phyloP scores from a whole-genome alignment of 2,888 invertebrate genomes.

The Phlogophora meticulosa region DNA sequence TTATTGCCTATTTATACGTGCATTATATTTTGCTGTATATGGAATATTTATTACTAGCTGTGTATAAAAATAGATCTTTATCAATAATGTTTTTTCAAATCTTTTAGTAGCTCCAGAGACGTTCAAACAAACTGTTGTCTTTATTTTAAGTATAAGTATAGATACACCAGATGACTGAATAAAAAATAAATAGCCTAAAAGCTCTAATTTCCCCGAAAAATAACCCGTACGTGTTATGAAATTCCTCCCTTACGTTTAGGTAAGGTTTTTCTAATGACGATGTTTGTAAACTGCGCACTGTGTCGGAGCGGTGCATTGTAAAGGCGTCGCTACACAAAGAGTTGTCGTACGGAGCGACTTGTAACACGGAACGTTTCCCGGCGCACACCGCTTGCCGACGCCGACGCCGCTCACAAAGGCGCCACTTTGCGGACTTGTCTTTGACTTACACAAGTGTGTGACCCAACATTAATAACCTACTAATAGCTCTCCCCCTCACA shows the following conservation, averaged over 20 bases:
- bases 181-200: no score
- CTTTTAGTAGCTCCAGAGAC: no score
- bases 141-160: no score
- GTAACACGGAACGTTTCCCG: constrained; percentile 75
- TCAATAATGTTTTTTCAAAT: no score
- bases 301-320: constrained; percentile 72
- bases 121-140: no score
- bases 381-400: constrained; percentile 55
- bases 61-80: no score
- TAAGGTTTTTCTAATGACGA: constrained; percentile 57
- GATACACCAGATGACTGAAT: no score
- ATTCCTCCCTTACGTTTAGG: background rate
- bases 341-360: constrained; percentile 79
- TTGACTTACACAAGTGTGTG: constrained; percentile 86
- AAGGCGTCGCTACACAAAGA: constrained; percentile 84
- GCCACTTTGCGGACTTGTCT: constrained; percentile 87
- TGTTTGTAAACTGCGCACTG: constrained; percentile 66
- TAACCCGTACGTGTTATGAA: background rate
- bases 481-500: constrained; percentile 76
- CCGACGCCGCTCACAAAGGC: constrained; percentile 82
- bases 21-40: background rate
- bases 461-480: constrained; percentile 88
- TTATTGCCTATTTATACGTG: background rate
- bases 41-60: background rate
- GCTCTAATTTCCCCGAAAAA: background rate